These are phyloP conservation scores for Dinomys branickii DNA, from an alignment of 2,113 vertebrate genomes.

Conservation along the genomic window DNA sequence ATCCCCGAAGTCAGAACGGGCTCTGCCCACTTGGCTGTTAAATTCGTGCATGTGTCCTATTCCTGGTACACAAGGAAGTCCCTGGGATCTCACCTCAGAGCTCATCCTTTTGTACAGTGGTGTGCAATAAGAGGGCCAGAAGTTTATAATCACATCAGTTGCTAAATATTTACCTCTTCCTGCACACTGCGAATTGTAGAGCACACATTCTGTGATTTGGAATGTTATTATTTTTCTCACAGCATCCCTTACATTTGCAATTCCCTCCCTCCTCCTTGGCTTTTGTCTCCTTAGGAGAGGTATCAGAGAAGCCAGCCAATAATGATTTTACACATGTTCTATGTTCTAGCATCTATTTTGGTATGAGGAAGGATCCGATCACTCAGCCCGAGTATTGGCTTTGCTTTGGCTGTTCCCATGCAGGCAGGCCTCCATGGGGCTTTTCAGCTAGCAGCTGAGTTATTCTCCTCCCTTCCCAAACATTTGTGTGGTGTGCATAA, in stretches of 20 bases:
- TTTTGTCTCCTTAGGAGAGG: background rate
- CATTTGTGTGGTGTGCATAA: background rate
- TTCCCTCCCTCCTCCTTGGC: background rate
- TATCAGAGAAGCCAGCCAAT: background rate
- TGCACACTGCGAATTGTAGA: background rate
- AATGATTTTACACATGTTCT: background rate
- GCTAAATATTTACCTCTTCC: background rate
- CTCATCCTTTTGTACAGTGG: conserved; percentile 25
- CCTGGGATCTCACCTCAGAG: conserved; percentile 44
- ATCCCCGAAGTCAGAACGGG: background rate
- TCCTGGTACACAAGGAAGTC: conserved; percentile 37
- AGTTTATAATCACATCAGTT: background rate
- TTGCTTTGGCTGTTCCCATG: background rate
- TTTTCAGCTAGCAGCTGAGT: background rate
- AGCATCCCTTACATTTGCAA: background rate
- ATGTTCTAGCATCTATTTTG: background rate
- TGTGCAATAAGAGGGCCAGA: conserved; percentile 28
- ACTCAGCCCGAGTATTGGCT: background rate
- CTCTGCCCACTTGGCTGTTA: background rate
- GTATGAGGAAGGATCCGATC: background rate
- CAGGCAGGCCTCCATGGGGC: background rate
- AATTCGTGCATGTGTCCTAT: background rate
- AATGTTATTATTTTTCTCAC: conserved; percentile 1
- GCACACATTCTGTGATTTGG: conserved; percentile 33
- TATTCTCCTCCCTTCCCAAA: conserved; percentile 7